Evolutionary conservation across 2,888 invertebrate species (phyloP), one percentile per base, ranked within the genome.

Genomic region (Ophion slaviceki): DNA sequence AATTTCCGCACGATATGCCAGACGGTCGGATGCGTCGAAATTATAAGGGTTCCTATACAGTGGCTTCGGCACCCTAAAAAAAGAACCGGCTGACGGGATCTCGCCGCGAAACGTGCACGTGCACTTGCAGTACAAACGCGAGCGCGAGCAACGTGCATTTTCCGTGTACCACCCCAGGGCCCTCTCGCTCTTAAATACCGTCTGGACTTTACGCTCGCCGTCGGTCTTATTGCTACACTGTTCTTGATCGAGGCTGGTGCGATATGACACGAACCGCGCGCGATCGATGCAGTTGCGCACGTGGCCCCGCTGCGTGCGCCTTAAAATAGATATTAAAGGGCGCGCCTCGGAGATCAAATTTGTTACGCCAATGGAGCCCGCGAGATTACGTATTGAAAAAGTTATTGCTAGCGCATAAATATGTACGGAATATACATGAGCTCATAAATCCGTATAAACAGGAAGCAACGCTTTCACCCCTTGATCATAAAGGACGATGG

Each of bases 281-380:
- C 14, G 53, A 17, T 47, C 71, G 71, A 72, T 59, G 57, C 57
- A 11, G 71, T 57, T 78, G 86, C 53, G 53, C 80, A 76, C 79
- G 84, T 83, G 83, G 83, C 86, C 68, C 64, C 64, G 57, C 70
- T 66, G 59, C 76, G 66, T 64, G 82, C 74, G 67, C 68, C 85
- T 89, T 79, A 84, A 88, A 89, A 90, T 90, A 90, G 87, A 88
- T 81, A 86, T 88, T 88, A 86, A 88, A 85, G 77, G 68, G 67
- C 77, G 68, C 70, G 53, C 47, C 17, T 5, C 14, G 70, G 47
- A 57, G 28, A 76, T 32, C 47, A 78, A 72, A 61, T 68, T 77
- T 67, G 72, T 71, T 45, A 32, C 14, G 53, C 62, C 20, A 64
- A 76, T 36, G 24, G 24, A 57, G 7, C 36, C 45, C 20, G 40